Percentiles rank a stretch among this genome's conserved stretches.
These are phyloP conservation scores for Carpatolechia fugitivella DNA, from an alignment of 2,888 invertebrate genomes.

Conservation along the genomic window DNA sequence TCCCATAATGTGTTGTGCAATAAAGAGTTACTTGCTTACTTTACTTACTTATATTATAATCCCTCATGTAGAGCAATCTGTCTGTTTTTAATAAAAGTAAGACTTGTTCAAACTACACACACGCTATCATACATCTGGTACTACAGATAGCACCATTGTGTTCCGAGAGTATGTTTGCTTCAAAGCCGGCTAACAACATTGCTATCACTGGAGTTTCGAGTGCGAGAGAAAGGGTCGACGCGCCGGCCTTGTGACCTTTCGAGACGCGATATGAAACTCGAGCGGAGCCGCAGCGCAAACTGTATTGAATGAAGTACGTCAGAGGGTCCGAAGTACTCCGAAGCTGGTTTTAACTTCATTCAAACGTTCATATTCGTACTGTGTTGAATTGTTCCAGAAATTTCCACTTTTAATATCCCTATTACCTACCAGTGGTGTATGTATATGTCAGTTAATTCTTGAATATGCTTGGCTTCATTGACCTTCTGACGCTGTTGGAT, in stretches of 20 bases:
- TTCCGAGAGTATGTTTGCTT: background rate
- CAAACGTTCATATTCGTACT: no score
- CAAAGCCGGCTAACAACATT: slow-evolving; percentile 1
- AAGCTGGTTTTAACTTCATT: no score
- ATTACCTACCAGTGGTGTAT: no score
- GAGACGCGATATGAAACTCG: slow-evolving; percentile 1
- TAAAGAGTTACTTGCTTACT: no score
- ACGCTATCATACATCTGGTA: background rate
- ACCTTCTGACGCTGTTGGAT: no score
- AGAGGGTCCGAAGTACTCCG: no score
- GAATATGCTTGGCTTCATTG: no score
- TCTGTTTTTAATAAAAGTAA: background rate
- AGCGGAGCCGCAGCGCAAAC: slow-evolving; percentile 3
- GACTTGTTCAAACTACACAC: background rate
- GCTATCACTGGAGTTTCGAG: slow-evolving; percentile 1
- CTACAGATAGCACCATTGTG: background rate
- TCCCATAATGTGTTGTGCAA: no score
- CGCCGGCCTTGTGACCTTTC: slow-evolving; percentile 22
- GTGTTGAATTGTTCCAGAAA: no score
- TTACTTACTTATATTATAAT: background rate
- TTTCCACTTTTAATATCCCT: no score
- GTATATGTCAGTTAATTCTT: no score
- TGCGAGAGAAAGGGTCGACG: background rate
- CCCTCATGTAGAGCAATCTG: background rate
- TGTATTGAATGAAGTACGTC: no score